Evolutionary conservation across 2,113 vertebrate genomes (phyloP).

Genomic region (Gallinago undulata): DNA sequence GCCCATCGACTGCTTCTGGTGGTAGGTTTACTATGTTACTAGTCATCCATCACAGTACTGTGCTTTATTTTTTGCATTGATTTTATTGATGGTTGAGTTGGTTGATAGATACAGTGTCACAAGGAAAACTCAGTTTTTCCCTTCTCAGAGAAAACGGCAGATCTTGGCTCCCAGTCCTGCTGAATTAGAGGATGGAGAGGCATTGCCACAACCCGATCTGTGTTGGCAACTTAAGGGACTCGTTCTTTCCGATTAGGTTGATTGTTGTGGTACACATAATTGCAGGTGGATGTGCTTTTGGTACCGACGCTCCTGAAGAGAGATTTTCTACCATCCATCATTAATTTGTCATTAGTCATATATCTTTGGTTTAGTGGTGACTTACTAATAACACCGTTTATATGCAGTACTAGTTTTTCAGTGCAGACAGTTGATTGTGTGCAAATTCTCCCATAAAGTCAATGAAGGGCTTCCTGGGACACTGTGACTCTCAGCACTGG

Average conservation of each 20-base stretch:
- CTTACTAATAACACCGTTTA: not conserved
- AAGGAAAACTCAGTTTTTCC: not conserved
- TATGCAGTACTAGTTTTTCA: not conserved
- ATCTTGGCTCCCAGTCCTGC: not conserved
- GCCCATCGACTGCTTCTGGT: not conserved
- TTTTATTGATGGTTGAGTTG: not conserved
- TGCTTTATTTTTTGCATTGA: not conserved
- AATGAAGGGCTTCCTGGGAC: not conserved
- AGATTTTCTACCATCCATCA: not conserved
- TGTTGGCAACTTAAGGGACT: not conserved
- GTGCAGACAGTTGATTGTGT: not conserved
- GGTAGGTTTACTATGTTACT: not conserved
- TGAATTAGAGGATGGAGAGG: not conserved
- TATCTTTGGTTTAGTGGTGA: not conserved
- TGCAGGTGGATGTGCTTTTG: not conserved
- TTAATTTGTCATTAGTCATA: not conserved
- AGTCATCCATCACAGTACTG: not conserved
- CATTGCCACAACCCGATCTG: not conserved
- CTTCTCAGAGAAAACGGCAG: rapidly evolving
- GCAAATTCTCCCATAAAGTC: not conserved
- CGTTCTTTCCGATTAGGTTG: not conserved
- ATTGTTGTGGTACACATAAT: not conserved
- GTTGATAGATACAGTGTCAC: not conserved
- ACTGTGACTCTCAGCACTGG: not conserved
- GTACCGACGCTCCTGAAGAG: not conserved